Evolutionary conservation across 2,113 vertebrate species (phyloP).

Genomic region (Noctilio leporinus): DNA sequence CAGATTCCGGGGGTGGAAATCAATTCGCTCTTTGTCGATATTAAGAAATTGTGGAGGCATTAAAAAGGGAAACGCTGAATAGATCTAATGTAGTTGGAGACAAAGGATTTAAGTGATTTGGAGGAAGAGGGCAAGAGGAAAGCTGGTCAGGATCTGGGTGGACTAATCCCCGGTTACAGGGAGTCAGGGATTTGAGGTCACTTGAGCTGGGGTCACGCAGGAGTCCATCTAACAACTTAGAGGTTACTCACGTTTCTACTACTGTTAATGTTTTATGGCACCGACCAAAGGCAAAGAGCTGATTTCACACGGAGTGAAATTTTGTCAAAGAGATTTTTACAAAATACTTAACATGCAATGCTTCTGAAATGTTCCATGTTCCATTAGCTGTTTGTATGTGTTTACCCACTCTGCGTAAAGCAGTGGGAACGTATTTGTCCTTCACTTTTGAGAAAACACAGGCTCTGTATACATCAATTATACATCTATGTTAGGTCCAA

Average conservation of each 20-base stretch:
- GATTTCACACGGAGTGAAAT: not conserved
- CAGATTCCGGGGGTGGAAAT: conserved; percentile 68
- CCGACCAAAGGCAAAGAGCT: not conserved
- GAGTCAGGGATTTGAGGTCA: conserved; percentile 32
- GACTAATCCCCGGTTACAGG: conserved; percentile 11
- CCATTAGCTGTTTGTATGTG: not conserved
- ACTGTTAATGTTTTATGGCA: not conserved
- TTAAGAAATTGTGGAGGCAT: conserved; percentile 76
- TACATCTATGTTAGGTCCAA: not conserved
- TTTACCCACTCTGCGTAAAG: not conserved
- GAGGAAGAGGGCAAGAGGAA: conserved; percentile 66
- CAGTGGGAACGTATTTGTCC: not conserved
- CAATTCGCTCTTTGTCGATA: conserved; percentile 81
- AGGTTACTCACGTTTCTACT: not conserved
- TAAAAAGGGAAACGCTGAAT: conserved; percentile 76
- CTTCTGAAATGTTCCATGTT: not conserved
- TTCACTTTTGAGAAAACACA: not conserved
- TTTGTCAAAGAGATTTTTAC: not conserved
- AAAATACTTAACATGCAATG: not conserved
- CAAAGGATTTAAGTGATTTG: conserved; percentile 71
- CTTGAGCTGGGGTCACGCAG: not conserved
- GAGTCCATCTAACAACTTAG: not conserved
- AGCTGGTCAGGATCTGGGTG: conserved; percentile 51
- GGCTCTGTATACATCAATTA: not conserved
- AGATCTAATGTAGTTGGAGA: conserved; percentile 74